These are phyloP conservation scores for Drosophila biarmipes DNA, from an alignment of 1,140 invertebrate genomes.

Conservation along the genomic window DNA sequence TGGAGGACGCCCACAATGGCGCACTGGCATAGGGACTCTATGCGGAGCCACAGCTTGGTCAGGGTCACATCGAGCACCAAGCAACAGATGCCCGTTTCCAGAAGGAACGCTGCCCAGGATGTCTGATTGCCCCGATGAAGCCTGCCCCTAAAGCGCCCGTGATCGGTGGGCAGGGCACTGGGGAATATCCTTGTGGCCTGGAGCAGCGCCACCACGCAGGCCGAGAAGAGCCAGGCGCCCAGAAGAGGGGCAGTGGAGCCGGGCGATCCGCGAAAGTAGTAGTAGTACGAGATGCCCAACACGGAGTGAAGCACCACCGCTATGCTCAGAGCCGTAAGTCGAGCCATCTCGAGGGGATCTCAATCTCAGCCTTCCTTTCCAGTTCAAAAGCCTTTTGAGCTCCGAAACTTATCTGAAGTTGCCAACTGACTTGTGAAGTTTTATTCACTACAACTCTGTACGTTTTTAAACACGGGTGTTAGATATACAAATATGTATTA, in stretches of 20 bases:
- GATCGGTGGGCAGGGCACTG: neutral
- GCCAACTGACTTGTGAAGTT: neutral
- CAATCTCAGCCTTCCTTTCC: neutral
- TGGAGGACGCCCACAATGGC: slow-evolving; percentile 59
- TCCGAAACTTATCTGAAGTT: neutral
- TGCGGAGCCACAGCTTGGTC: slow-evolving; percentile 63
- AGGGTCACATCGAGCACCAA: slow-evolving; percentile 55
- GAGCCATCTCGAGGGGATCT: slow-evolving; percentile 31
- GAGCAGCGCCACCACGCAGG: slow-evolving; percentile 52
- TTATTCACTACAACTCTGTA: too few relatives aligned
- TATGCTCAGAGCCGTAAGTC: slow-evolving; percentile 44
- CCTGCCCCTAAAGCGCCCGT: slow-evolving; percentile 9
- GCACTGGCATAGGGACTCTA: slow-evolving; percentile 55
- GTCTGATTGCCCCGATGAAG: neutral
- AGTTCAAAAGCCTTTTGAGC: neutral
- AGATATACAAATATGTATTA: too few relatives aligned
- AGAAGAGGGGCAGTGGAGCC: slow-evolving; percentile 41
- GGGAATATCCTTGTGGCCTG: slow-evolving; percentile 51
- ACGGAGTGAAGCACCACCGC: slow-evolving; percentile 62
- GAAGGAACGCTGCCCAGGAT: slow-evolving; percentile 18
- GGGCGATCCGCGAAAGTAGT: slow-evolving; percentile 49
- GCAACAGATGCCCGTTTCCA: slow-evolving; percentile 58
- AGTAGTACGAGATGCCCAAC: slow-evolving; percentile 66
- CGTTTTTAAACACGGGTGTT: too few relatives aligned
- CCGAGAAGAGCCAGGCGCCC: slow-evolving; percentile 64